Evolutionary conservation across 2,888 invertebrate genomes (phyloP).

Genomic region (Dryobotodes eremita): DNA sequence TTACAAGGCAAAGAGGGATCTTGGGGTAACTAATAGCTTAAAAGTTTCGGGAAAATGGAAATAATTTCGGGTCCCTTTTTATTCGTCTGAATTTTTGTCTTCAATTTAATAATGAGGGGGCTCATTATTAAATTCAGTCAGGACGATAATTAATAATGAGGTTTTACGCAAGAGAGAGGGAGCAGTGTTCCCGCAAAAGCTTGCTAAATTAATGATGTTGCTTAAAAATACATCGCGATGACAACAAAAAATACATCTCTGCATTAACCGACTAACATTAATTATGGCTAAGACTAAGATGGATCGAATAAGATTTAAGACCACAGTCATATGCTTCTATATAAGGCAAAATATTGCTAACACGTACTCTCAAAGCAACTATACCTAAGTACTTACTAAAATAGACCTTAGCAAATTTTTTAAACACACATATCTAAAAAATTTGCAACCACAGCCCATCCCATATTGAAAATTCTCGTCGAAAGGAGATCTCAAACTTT

Average conservation of each 20-base stretch:
- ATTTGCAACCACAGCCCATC: not conserved
- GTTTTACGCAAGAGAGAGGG: constrained; percentile 16
- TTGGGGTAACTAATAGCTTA: constrained; percentile 28
- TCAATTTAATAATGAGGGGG: constrained; percentile 22
- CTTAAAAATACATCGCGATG: not conserved
- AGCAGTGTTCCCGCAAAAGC: constrained; percentile 3
- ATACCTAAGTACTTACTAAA: not conserved
- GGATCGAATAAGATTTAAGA: not conserved
- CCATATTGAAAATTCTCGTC: not conserved
- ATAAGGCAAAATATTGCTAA: not conserved
- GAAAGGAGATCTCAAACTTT: not conserved
- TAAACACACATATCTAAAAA: not conserved
- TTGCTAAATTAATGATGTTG: constrained; percentile 1
- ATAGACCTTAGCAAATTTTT: not conserved
- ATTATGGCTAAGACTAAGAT: not conserved
- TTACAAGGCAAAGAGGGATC: constrained; percentile 25
- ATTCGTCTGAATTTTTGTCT: constrained; percentile 24
- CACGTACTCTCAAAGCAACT: not conserved
- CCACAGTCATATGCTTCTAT: not conserved
- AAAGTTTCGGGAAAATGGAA: constrained; percentile 44
- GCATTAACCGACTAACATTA: not conserved
- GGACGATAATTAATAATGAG: constrained; percentile 47
- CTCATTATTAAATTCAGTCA: not conserved
- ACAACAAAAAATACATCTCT: not conserved
- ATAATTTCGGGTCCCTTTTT: constrained; percentile 31